Base-by-base conservation (phyloP, 2,888 invertebrate genomes). In the Creontiades dilutus region DNA sequence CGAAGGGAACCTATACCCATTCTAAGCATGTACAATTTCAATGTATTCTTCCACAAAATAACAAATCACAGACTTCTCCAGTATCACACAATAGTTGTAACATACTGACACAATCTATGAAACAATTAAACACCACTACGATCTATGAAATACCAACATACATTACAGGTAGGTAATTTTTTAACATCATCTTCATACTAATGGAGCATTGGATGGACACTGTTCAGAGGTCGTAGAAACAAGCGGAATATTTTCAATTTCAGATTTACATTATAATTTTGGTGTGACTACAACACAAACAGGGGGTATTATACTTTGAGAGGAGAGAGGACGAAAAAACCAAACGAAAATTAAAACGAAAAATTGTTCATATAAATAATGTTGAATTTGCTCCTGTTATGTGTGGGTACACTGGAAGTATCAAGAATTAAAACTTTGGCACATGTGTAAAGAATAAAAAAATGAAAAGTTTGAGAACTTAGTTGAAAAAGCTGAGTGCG, bases 221-320 rank as follows among this genome's bases (percentile, higher is more conserved):
- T 48, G 48, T 13, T n/a, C n/a, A 57, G 57, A 57, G n/a, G 68
- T 68, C 23, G 82, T 19, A 82, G 52, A 52, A 52, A 52, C 82
- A 52, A 52, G 52, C 46, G 78, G 47, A 47, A 16, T 47, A 81
- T 48, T 3, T 68, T 68, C 86, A 86, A 68, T 46, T 47, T 37
- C 9, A 48, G 47, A 9, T n/a, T 85, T 28, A 85, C 68, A 61
- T 85, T 28, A 57, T n/a, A 86, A 16, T 47, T 86, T 86, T 88
- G 88, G 88, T 88, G 88, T 88, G 88, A 88, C 88, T 88, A 88
- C 88, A 80, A 88, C 88, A 88, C 88, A 80, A 75, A 27, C 37
- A 19, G n/a, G 14, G 48, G 82, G 27, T 23, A 78, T 52, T 82
- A 81, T 5, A 46, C 19, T 48, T 68, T 68, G 68, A 68, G 9